Evolutionary conservation across 37 sponge, comb jelly and placozoan genomes (phyloP).

Genomic region (Eunapius fragilis): DNA sequence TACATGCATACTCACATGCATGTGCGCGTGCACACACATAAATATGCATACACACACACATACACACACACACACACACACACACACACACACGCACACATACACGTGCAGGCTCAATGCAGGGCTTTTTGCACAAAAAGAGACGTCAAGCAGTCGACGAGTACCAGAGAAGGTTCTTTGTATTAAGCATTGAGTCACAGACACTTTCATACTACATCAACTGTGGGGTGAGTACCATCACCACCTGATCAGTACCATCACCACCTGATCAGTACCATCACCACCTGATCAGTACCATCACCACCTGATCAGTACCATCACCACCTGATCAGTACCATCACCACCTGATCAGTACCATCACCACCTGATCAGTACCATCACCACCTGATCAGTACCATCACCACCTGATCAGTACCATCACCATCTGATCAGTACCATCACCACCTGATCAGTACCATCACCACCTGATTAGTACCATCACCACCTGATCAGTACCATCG

Average conservation of each 20-base stretch:
- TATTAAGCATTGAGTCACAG: background rate
- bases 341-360: too few species aligned
- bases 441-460: too few species aligned
- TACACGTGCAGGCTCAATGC: background rate
- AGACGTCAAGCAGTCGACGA: slow-evolving; percentile 57
- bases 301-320: too few species aligned
- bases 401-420: too few species aligned
- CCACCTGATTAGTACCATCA: too few species aligned
- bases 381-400: too few species aligned
- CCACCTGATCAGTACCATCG: too few species aligned
- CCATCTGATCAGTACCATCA: too few species aligned
- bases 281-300: too few species aligned
- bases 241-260: background rate
- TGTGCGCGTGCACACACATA: background rate
- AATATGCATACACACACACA: slow-evolving; percentile 8
- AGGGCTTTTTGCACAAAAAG: slow-evolving; percentile 31
- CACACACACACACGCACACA: background rate
- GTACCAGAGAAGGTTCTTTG: slow-evolving; percentile 70
- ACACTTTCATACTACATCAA: slow-evolving; percentile 37
- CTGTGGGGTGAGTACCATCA: background rate
- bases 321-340: too few species aligned
- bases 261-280: too few species aligned
- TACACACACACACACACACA: slow-evolving; percentile 24
- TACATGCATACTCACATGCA: slow-evolving; percentile 7
- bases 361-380: too few species aligned